phyloP scores from a whole-genome alignment of 1,140 invertebrate species.

The Aphelenchoides fujianensis region DNA sequence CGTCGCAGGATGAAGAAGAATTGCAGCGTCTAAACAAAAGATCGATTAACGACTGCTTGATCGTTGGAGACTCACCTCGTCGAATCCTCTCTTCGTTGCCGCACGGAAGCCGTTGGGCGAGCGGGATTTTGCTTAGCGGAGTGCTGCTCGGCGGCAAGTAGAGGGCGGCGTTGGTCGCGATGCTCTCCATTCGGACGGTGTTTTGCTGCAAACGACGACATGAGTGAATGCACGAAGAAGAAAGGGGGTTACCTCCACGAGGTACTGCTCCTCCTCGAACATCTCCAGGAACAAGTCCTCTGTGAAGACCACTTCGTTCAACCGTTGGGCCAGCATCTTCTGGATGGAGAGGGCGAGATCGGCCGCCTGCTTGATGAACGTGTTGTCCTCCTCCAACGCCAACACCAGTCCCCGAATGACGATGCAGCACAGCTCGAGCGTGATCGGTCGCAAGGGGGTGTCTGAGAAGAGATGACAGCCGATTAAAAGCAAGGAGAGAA shows the following conservation, averaged over 20 bases:
- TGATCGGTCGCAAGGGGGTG: constrained; percentile 76
- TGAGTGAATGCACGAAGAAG: constrained; percentile 64
- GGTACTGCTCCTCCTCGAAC: constrained; percentile 94
- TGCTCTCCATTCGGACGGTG: constrained; percentile 61
- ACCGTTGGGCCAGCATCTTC: constrained; percentile 65
- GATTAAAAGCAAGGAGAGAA: constrained; percentile 18
- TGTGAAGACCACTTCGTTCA: constrained; percentile 86
- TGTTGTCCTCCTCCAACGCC: constrained; percentile 66
- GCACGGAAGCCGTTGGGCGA: constrained; percentile 87
- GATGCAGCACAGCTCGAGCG: constrained; percentile 80
- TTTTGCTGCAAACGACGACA: constrained; percentile 37
- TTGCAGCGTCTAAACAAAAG: constrained; percentile 73
- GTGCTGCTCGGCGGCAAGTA: constrained; percentile 91
- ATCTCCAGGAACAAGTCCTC: constrained; percentile 98
- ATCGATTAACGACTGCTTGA: no score
- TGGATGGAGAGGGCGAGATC: constrained; percentile 65
- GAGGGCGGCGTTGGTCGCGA: constrained; percentile 81
- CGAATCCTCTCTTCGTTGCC: constrained; percentile 91
- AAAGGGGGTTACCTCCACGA: constrained; percentile 71
- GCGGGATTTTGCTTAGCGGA: constrained; percentile 89
- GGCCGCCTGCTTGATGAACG: constrained; percentile 65
- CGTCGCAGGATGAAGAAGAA: constrained; percentile 88
- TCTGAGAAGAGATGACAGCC: constrained; percentile 34
- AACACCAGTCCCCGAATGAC: constrained; percentile 70
- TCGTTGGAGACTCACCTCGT: constrained; percentile 65